Conservation (phyloP, 2,113 vertebrate species). For the Brachypteracias leptosomus region DNA sequence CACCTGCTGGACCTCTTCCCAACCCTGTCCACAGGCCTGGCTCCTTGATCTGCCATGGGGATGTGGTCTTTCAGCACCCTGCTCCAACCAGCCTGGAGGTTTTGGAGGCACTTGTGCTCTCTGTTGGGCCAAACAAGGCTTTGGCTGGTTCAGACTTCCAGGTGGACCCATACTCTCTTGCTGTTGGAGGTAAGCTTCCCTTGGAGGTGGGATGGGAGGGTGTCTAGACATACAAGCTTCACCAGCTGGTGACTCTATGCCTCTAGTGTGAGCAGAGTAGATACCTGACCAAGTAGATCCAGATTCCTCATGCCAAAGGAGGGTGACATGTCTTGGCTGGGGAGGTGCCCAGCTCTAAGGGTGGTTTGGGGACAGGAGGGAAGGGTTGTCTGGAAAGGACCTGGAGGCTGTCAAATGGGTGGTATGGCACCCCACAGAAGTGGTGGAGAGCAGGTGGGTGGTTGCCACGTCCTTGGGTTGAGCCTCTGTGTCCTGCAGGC, state of each 20-base stretch:
- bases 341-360: background rate
- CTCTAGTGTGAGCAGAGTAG: background rate
- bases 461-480: accelerated
- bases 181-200: slow-evolving; percentile 24
- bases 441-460: background rate
- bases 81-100: slow-evolving; percentile 27
- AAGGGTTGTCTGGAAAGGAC: background rate
- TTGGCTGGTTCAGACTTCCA: slow-evolving; percentile 46
- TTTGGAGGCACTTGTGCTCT: background rate
- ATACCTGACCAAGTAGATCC: background rate
- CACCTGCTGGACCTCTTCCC: background rate
- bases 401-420: too few relatives aligned
- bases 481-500: background rate
- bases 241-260: accelerated
- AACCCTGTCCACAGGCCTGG: slow-evolving; percentile 25
- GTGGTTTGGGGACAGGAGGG: background rate
- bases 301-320: too few relatives aligned
- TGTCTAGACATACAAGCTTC: accelerated
- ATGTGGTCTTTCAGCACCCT: slow-evolving; percentile 21
- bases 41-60: slow-evolving; percentile 31
- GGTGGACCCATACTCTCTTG: slow-evolving; percentile 11
- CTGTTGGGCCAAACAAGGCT: background rate
- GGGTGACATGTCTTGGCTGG: background rate
- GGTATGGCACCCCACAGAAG: accelerated
- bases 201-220: too few relatives aligned